Conservation (phyloP, 2,888 invertebrate genomes). For the Callosobruchus maculatus region DNA sequence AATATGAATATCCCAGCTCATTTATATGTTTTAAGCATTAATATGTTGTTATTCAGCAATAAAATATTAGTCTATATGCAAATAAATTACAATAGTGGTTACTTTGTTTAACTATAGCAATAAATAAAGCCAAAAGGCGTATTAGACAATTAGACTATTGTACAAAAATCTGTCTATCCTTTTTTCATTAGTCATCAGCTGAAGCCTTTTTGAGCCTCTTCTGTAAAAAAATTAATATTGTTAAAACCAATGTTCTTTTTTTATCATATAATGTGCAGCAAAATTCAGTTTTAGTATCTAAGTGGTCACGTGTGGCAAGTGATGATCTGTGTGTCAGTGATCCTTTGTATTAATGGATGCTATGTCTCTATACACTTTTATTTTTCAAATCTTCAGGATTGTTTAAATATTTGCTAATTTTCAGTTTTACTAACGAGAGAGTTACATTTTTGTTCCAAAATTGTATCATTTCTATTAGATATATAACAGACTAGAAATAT, state of each 20-base stretch:
- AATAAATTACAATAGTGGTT: background rate
- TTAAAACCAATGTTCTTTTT: background rate
- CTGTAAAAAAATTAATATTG: constrained; percentile 41
- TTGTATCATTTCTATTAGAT: too few relatives aligned
- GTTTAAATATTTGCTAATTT: too few relatives aligned
- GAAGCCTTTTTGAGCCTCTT: constrained; percentile 47
- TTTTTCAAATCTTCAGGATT: too few relatives aligned
- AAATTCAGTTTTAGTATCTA: constrained; percentile 1
- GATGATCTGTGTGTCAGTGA: too few relatives aligned
- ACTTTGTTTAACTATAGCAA: background rate
- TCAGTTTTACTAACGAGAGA: too few relatives aligned
- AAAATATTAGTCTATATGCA: background rate
- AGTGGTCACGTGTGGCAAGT: too few relatives aligned
- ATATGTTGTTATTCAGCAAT: background rate
- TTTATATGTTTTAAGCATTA: background rate
- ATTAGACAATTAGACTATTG: background rate
- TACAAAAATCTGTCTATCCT: background rate
- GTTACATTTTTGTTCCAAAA: too few relatives aligned
- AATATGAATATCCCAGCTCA: background rate
- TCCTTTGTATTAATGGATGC: too few relatives aligned
- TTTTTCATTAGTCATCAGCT: constrained; percentile 34
- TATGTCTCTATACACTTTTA: too few relatives aligned
- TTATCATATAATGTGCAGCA: constrained; percentile 4
- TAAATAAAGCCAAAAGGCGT: background rate
- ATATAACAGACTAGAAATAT: too few relatives aligned